Base-by-base conservation (phyloP, 2,113 vertebrate species). In the Pelmatolapia mariae region DNA sequence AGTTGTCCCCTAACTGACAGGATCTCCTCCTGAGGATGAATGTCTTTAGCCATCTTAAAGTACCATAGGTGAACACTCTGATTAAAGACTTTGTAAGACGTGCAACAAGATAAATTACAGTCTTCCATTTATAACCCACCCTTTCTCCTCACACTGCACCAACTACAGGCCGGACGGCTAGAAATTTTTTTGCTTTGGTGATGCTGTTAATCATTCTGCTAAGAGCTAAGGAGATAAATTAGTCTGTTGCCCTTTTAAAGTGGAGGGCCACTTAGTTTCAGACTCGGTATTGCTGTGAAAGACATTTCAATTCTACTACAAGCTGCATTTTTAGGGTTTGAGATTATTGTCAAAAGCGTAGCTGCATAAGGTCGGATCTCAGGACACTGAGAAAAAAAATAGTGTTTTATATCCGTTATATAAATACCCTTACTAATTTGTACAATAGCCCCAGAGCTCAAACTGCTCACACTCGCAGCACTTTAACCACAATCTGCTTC, bases 51-150 rank as follows among this genome's bases (percentile, higher is more conserved):
- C 76, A n/a, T 90, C 45, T 73, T 57, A 53, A 71, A 57, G 71
- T 59, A 57, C 79, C 63, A 52, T 5, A 84, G 66, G 52, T 84
- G 83, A 80, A 89, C 78, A 16, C 12, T 43, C 33, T 87, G 91
- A 92, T 92, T 91, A 82, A 91, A 85, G 89, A 66, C 19, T 43
- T 15, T 24, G 31, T 56, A 52, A 78, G 36, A 88, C 33, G 57
- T 18, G 66, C 81, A 63, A 47, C 40, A 82, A 93, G 89, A 93
- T 80, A 59, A 93, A 93, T 93, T 54, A 81, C 85, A 84, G n/a
- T 86, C 56, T 85, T 89, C 87, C 89, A 93, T 95, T 94, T 88
- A 84, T 71, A 91, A 84, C 71, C 11, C 24, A 7, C 59, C 13
- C 45, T 89, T 66, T 68, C 29, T 82, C 63, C 61, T 87, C 57